Conservation (phyloP, 1,140 invertebrate genomes). For the Penaeus vannamei region DNA sequence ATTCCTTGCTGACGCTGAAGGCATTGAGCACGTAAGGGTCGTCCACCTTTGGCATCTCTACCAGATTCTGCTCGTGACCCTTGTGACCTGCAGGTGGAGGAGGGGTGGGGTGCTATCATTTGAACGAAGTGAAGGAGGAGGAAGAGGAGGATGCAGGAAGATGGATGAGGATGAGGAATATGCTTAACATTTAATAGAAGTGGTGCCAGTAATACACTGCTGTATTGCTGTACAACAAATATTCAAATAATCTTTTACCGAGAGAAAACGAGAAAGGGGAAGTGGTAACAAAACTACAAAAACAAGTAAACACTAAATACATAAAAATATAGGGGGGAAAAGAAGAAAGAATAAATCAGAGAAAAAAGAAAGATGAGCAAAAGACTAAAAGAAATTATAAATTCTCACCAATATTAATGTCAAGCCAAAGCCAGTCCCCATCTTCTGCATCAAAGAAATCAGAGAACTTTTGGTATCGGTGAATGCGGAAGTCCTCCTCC, state of each 20-base stretch:
- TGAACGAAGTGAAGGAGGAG: background rate
- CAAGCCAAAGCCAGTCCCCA: conserved; percentile 74
- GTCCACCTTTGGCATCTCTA: conserved; percentile 71
- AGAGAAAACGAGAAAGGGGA: no score
- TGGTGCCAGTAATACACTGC: no score
- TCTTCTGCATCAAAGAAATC: conserved; percentile 73
- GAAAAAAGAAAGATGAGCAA: background rate
- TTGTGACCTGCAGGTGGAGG: conserved; percentile 68
- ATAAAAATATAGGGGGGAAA: no score
- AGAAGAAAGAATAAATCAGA: background rate
- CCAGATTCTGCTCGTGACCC: conserved; percentile 72
- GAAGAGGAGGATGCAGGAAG: background rate
- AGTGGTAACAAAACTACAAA: no score
- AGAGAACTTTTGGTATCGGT: conserved; percentile 66
- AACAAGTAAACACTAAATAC: no score
- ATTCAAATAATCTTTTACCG: no score
- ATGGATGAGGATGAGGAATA: no score
- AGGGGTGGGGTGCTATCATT: background rate
- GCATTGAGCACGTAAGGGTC: conserved; percentile 73
- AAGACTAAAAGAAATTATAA: background rate
- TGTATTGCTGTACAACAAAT: no score
- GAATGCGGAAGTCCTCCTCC: conserved; percentile 58
- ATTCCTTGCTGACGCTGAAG: conserved; percentile 72
- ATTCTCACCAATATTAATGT: conserved; percentile 71
- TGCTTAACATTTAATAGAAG: no score